Conservation (phyloP, 2,113 vertebrate species). For the Lepus timidus region DNA sequence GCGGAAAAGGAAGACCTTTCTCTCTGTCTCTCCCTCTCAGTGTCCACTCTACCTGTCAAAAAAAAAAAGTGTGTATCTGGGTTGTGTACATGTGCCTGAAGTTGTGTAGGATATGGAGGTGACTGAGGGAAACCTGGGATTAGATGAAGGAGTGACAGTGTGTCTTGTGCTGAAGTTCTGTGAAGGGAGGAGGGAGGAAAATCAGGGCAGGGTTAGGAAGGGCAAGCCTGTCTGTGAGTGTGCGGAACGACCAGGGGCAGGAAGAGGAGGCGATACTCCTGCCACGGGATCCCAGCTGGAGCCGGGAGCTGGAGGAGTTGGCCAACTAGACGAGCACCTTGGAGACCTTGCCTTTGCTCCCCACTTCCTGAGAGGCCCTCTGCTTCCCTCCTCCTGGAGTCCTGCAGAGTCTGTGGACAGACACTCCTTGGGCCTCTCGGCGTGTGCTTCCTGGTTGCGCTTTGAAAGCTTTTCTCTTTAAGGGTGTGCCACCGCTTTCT, state of each 20-base stretch:
- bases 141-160: background rate
- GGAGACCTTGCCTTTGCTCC: slow-evolving; percentile 53
- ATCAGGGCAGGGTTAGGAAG: background rate
- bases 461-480: slow-evolving; percentile 16
- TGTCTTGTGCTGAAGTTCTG: slow-evolving; percentile 9
- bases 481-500: background rate
- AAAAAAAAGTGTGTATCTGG: background rate
- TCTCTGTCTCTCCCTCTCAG: too few species aligned
- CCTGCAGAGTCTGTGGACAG: background rate
- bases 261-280: background rate
- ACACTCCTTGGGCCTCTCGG: background rate
- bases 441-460: background rate
- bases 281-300: background rate
- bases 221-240: background rate
- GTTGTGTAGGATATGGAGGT: background rate
- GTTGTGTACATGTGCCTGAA: background rate
- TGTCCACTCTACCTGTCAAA: too few species aligned
- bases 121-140: background rate
- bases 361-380: background rate
- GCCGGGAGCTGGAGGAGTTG: background rate
- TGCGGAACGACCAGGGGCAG: slow-evolving; percentile 38
- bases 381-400: background rate
- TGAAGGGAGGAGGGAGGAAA: background rate
- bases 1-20: too few species aligned
- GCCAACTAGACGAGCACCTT: background rate